Conservation (phyloP, 2,113 vertebrate species). For the Mionectes macconnelli region DNA sequence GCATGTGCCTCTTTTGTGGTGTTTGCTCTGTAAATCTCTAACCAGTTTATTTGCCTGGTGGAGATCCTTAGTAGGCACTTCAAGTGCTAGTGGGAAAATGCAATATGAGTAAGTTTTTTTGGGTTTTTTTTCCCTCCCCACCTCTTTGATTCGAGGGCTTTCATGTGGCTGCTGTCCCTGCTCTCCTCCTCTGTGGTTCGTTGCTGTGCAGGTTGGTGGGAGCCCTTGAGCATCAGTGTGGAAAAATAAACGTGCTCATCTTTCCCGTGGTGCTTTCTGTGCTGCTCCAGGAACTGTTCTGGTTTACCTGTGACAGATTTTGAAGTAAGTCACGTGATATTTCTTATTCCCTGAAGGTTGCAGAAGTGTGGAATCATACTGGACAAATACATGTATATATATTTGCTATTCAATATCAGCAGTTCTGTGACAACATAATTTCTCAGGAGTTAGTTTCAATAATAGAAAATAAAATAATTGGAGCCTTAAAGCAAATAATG, state of each 20-base stretch:
- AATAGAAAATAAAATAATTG: neutral
- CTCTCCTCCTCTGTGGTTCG: conserved; percentile 79
- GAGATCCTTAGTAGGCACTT: neutral
- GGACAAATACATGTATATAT: neutral
- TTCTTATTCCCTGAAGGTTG: neutral
- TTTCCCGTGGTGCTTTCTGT: conserved; percentile 79
- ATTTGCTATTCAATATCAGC: neutral
- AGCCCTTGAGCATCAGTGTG: conserved; percentile 67
- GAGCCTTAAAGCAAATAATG: neutral
- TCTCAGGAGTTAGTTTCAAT: neutral
- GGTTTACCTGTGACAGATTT: conserved; percentile 76
- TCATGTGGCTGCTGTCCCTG: conserved; percentile 79
- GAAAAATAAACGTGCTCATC: conserved; percentile 77
- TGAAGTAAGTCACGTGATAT: conserved; percentile 72
- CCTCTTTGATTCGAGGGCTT: conserved; percentile 63
- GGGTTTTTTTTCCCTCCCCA: fast-evolving
- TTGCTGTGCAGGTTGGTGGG: conserved; percentile 72
- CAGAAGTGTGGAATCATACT: neutral
- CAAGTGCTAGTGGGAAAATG: neutral
- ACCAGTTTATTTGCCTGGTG: neutral
- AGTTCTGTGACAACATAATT: neutral
- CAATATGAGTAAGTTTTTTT: neutral
- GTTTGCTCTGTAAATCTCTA: neutral
- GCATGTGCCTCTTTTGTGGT: neutral
- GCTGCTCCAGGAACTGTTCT: conserved; percentile 77